phyloP scores from a whole-genome alignment of 2,888 invertebrate species.

The Linyphia triangularis region DNA sequence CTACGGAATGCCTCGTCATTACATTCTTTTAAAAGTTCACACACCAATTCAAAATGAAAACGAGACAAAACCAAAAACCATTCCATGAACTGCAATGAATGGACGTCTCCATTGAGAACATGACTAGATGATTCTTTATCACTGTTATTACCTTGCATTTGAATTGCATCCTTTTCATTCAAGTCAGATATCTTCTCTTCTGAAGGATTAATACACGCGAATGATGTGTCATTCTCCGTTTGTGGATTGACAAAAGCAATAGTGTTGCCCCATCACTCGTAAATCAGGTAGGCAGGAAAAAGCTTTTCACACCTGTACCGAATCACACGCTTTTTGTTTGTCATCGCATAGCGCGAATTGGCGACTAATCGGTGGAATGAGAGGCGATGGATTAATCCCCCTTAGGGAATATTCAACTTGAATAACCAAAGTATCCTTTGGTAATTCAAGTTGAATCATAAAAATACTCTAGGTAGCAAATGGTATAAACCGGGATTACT shows the following conservation, averaged over 20 bases:
- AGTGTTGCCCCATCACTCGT: slow-evolving; percentile 1
- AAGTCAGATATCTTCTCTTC: neutral
- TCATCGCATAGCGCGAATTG: neutral
- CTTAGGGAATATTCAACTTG: no score
- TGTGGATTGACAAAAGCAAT: slow-evolving; percentile 30
- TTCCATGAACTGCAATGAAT: neutral
- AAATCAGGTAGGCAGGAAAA: slow-evolving; percentile 43
- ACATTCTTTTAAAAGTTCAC: neutral
- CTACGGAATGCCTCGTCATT: no score
- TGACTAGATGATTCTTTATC: slow-evolving; percentile 33
- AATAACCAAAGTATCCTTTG: no score
- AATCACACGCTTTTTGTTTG: slow-evolving; percentile 17
- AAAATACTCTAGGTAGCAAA: no score
- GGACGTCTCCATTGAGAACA: neutral
- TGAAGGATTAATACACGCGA: slow-evolving; percentile 20
- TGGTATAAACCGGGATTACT: no score
- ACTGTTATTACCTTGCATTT: slow-evolving; percentile 6
- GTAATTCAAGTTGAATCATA: no score
- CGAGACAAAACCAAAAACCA: neutral
- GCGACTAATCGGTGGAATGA: slow-evolving; percentile 4
- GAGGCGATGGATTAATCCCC: no score
- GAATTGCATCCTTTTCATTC: slow-evolving; percentile 17
- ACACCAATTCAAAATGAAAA: neutral
- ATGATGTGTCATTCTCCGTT: slow-evolving; percentile 42
- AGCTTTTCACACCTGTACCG: slow-evolving; percentile 51